Percentiles rank a stretch among this genome's conserved stretches.
Evolutionary conservation across 2,797 vertebrate genomes (phyloP).

Genomic region (Alectoris magna): DNA sequence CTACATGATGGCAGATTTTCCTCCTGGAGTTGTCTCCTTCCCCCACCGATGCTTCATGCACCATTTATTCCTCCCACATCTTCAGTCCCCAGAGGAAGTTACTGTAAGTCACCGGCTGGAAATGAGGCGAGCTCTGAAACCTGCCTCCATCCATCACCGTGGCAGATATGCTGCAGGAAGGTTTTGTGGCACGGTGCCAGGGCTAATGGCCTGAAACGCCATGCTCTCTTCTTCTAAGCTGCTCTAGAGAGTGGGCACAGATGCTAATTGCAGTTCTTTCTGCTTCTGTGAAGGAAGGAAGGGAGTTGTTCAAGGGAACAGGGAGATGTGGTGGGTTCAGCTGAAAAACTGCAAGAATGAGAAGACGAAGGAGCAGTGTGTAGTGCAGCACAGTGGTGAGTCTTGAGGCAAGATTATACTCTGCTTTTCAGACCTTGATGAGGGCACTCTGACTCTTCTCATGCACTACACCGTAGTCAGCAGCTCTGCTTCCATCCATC

Average conservation of each 20-base stretch:
- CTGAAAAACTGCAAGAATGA: neutral
- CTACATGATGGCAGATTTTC: neutral
- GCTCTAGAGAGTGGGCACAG: neutral
- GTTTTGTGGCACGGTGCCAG: conserved; percentile 53
- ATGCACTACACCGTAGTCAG: neutral
- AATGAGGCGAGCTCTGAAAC: conserved; percentile 58
- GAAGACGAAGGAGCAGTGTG: no score
- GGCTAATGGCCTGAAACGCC: conserved; percentile 68
- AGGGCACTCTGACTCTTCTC: neutral
- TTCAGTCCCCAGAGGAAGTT: conserved; percentile 28
- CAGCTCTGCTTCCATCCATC: no score
- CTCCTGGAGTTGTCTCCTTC: neutral
- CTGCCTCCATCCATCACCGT: conserved; percentile 77
- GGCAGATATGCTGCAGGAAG: neutral
- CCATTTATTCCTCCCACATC: conserved; percentile 52
- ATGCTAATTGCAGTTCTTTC: neutral
- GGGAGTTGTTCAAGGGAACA: neutral
- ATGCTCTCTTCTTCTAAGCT: neutral
- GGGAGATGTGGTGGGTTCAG: neutral
- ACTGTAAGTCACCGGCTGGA: conserved; percentile 7
- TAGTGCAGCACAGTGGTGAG: neutral
- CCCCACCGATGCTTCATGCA: neutral
- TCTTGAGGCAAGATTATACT: neutral
- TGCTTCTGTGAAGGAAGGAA: neutral
- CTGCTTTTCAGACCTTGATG: neutral